Evolutionary conservation across 2,113 vertebrate genomes (phyloP).

Genomic region (Pipra filicauda): DNA sequence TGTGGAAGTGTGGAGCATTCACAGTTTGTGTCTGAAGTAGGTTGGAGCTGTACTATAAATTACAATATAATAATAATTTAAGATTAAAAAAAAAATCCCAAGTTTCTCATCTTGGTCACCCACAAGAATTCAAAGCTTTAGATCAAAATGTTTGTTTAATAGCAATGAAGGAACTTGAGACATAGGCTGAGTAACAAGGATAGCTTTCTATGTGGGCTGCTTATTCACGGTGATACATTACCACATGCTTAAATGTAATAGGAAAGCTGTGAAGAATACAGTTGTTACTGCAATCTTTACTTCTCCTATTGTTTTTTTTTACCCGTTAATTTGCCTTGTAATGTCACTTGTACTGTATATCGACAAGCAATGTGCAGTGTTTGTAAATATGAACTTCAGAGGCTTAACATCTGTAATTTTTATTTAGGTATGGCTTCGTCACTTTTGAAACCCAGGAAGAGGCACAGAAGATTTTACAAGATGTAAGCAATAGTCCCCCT

Average conservation of each 20-base stretch:
- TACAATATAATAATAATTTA: not conserved
- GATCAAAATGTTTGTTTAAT: not conserved
- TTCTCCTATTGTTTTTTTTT: not conserved
- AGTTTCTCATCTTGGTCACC: not conserved
- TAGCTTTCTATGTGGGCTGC: not conserved
- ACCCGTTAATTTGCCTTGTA: not conserved
- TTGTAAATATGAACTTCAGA: not conserved
- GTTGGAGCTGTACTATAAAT: not conserved
- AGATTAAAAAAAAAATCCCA: not conserved
- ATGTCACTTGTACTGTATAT: not conserved
- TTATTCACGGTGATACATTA: not conserved
- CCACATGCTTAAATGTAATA: not conserved
- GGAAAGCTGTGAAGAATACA: not conserved
- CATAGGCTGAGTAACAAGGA: not conserved
- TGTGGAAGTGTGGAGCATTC: not conserved
- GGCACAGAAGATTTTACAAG: slow-evolving; percentile 83
- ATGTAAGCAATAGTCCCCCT: slow-evolving; percentile 69
- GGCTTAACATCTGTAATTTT: not conserved
- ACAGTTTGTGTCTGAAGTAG: not conserved
- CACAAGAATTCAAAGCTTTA: not conserved
- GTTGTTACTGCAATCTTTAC: not conserved
- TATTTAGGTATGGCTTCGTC: slow-evolving; percentile 87
- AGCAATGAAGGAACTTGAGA: not conserved
- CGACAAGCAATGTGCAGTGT: not conserved
- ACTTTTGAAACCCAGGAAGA: slow-evolving; percentile 88